Evolutionary conservation across 2,113 vertebrate genomes (phyloP), one percentile per base, ranked within the genome.

Genomic region (Mormoops blainvillei): DNA sequence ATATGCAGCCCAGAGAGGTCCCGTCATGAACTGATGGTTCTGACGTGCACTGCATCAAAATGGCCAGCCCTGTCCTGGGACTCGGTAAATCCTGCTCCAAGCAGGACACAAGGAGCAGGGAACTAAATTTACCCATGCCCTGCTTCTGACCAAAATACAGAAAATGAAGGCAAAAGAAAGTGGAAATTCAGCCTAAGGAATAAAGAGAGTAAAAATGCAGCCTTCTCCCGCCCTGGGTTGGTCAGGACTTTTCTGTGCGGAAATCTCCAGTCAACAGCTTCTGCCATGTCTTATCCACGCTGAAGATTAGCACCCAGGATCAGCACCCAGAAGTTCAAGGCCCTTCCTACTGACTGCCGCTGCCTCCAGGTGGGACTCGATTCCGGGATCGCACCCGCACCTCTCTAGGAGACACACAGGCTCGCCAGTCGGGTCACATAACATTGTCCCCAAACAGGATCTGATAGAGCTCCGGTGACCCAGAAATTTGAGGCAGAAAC

Each of bases 401-500:
- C 19, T 78, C 18, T n/a, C 11, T 22, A 19, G 50, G 52, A 43
- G 50, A 81, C n/a, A 28, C 5, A 45, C 4, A 67, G 61, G 31
- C 48, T 33, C 2, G 1, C 33, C 33, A 45, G 43, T 19, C 38
- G n/a, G 28, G 63, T 89, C 33, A n/a, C 65, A 22, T 67, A 73
- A 86, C 43, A 43, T 18, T 26, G 15, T 82, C 71, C 70, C 91
- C 68, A 87, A 87, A 80, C 4, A 91, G 76, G 81, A 82, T 76
- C 90, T 85, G 45, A 89, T 50, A 70, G 31, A 74, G 48, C 45
- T 81, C 67, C 89, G 73, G 16, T 96, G 95, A 97, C 97, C 95
- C 78, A 88, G 96, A 97, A 97, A 98, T 97, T 92, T 97, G 96
- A 97, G 93, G 96, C 88, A 97, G 94, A 97, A 96, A 94, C 74